These are phyloP conservation scores for Melanaphis sacchari DNA, from an alignment of 1,140 invertebrate genomes.

Conservation along the genomic window DNA sequence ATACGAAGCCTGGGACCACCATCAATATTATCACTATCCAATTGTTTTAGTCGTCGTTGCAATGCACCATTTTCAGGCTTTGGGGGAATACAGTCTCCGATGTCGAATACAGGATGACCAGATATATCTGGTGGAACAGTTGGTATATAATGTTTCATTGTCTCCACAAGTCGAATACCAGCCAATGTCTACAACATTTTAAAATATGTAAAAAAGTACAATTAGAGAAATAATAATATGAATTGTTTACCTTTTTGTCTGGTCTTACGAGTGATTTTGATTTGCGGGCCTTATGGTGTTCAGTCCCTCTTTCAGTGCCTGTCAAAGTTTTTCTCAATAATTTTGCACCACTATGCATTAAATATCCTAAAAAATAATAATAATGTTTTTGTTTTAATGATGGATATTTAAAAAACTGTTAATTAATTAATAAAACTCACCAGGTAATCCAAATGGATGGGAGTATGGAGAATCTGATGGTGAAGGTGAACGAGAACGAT, in stretches of 20 bases:
- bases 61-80: slow-evolving; percentile 70
- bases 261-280: slow-evolving; percentile 59
- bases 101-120: slow-evolving; percentile 36
- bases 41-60: slow-evolving; percentile 63
- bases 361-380: slow-evolving; percentile 61
- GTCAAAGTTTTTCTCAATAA: slow-evolving; percentile 75
- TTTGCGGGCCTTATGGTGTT: slow-evolving; percentile 43
- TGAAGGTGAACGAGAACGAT: slow-evolving; percentile 68
- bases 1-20: slow-evolving; percentile 62
- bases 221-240: neutral
- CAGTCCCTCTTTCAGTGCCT: slow-evolving; percentile 63
- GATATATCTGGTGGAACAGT: slow-evolving; percentile 19
- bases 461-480: slow-evolving; percentile 63
- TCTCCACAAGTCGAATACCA: slow-evolving; percentile 71
- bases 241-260: slow-evolving; percentile 60
- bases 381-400: neutral
- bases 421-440: slow-evolving; percentile 30
- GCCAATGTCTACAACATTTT: slow-evolving; percentile 61
- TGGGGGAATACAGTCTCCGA: slow-evolving; percentile 65
- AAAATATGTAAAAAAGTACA: slow-evolving; percentile 4
- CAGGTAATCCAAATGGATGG: slow-evolving; percentile 58
- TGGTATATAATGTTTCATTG: slow-evolving; percentile 66
- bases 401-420: neutral
- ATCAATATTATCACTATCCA: slow-evolving; percentile 62
- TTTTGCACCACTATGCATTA: slow-evolving; percentile 77